Evolutionary conservation across 2,113 vertebrate species (phyloP).

Genomic region (Entomyzon cyanotis): DNA sequence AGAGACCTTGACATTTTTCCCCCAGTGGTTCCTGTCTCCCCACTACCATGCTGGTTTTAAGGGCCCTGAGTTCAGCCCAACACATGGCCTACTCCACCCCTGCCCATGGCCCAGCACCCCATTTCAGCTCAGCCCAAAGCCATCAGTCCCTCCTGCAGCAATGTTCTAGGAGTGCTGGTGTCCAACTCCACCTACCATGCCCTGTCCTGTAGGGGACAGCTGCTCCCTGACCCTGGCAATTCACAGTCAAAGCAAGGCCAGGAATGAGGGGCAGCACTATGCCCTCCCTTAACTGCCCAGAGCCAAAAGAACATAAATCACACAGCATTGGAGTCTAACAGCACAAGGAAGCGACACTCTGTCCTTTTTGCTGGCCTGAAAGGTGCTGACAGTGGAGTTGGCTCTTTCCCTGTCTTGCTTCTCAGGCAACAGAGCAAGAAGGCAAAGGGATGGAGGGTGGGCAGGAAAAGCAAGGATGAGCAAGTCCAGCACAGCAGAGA

Average conservation of each 20-base stretch:
- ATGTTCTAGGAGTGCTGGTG: background rate
- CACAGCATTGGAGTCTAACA: background rate
- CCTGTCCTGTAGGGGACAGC: background rate
- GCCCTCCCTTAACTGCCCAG: background rate
- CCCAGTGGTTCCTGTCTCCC: background rate
- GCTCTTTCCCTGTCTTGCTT: background rate
- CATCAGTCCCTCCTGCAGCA: background rate
- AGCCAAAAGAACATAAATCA: background rate
- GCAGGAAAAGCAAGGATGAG: background rate
- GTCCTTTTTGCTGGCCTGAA: slow-evolving; percentile 9
- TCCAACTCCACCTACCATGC: background rate
- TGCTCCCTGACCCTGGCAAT: background rate
- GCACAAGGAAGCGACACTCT: background rate
- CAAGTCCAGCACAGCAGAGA: background rate
- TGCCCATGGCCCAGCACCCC: background rate
- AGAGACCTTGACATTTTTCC: background rate
- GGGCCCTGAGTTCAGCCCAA: background rate
- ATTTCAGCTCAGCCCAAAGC: background rate
- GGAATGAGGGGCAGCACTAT: background rate
- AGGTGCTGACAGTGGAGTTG: slow-evolving; percentile 35
- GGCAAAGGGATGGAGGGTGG: background rate
- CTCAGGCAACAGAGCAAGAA: background rate
- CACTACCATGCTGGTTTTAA: background rate
- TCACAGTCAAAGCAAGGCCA: background rate
- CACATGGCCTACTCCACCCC: background rate